Evolutionary conservation across 2,888 invertebrate species (phyloP), one percentile per base, ranked within the genome.

Genomic region (Phaonia tiefii): DNA sequence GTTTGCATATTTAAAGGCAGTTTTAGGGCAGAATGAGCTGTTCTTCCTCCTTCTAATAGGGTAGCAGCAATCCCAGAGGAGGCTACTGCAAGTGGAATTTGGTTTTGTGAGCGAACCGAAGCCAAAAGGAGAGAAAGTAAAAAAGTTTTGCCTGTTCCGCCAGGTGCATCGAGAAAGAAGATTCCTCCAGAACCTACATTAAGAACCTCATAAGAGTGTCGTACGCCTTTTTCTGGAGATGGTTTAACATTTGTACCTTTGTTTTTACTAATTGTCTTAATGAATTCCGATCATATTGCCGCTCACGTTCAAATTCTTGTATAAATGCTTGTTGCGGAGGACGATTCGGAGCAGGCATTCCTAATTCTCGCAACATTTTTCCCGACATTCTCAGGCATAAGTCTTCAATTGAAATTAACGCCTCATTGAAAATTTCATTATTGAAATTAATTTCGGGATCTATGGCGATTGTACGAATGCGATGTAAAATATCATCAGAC

Each of bases 1-100:
- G 56, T 26, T 75, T 86, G 86, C 74, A 88, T 80, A 75, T 88
- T 81, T 39, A 83, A 77, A 20, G 80, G 80, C 42, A 80, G 65
- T 20, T 77, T 58, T 1, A 71, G 44, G 1, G 60, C 71, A 15
- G 39, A 54, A 80, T 83, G 82, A 17, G 73, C 69, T 51, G 83
- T 85, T 42, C 39, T 20, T 8, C 42, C 42, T n/a, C n/a, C n/a
- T n/a, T n/a, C n/a, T n/a, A n/a, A n/a, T n/a, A n/a, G n/a, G n/a
- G n/a, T n/a, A n/a, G n/a, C n/a, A n/a, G n/a, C n/a, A n/a, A n/a
- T n/a, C n/a, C n/a, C n/a, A n/a, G n/a, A n/a, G n/a, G n/a, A n/a
- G n/a, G n/a, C n/a, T n/a, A n/a, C n/a, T n/a, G n/a, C n/a, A n/a
- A n/a, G n/a, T n/a, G n/a, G n/a, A n/a, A n/a, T n/a, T n/a, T n/a